Evolutionary conservation across 2,113 vertebrate genomes (phyloP).

Genomic region (Pampusana beccarii): DNA sequence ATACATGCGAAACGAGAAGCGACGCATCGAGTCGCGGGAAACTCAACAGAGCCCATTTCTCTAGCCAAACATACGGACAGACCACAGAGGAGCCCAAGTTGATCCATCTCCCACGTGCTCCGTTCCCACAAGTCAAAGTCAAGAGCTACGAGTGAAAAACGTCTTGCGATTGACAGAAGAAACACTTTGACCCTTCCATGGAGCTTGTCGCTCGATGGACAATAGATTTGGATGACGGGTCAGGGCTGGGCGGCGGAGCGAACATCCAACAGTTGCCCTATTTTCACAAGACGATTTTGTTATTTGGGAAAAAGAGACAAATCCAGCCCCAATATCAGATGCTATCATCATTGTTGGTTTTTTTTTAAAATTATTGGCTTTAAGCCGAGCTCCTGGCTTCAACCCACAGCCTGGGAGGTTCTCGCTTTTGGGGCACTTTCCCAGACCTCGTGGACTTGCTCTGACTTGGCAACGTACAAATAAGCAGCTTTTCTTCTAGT

Average conservation of each 20-base stretch:
- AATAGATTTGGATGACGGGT: background rate
- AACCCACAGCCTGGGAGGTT: background rate
- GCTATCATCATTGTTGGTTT: no score
- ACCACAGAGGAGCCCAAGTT: background rate
- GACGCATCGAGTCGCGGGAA: background rate
- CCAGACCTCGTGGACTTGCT: background rate
- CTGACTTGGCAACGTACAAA: background rate
- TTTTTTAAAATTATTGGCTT: background rate
- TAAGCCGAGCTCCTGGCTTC: background rate
- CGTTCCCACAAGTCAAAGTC: background rate
- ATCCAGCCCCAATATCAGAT: background rate
- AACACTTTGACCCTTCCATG: background rate
- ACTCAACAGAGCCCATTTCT: background rate
- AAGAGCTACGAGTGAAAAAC: background rate
- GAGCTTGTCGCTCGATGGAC: accelerated
- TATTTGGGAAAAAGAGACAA: background rate
- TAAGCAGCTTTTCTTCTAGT: background rate
- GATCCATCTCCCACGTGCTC: accelerated
- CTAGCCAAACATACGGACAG: accelerated
- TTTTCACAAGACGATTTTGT: background rate
- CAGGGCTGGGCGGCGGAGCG: background rate
- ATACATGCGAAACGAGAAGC: background rate
- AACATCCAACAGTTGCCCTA: background rate
- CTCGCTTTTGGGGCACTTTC: background rate
- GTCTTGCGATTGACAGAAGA: accelerated